Base-by-base conservation (phyloP, 2,797 vertebrate genomes). In the Centropyge bicolor region DNA sequence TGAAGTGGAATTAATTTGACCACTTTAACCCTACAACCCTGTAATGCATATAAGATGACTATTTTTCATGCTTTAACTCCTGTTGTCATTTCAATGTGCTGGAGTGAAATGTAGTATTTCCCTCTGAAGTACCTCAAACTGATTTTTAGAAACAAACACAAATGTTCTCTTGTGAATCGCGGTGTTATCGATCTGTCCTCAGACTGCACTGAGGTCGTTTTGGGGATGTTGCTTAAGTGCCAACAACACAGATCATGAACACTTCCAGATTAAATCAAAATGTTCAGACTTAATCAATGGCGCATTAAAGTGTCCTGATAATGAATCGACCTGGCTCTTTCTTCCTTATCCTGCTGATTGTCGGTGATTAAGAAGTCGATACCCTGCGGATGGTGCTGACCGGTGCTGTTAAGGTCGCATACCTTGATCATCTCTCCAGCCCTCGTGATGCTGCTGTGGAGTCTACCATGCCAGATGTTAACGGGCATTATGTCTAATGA, bases 251-350 rank as follows among this genome's bases (percentile, higher is more conserved):
- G 16, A 40, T 40, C 46, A 27, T 8, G 5, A 41, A 8, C 35
- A 1, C 54, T 69, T 82, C 12, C 38, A 76, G 86, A 91, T 86
- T 57, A 17, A 84, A 85, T 91, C 87, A 92, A 52, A 60, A 70
- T 11, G 55, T 46, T 66, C 8, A 6, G 65, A 82, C 10, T 19
- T 56, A 14, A 74, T 84, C 82, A 77, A 9, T 48, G 11, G 22
- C 36, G 41, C 66, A 70, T 86, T 76, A 75, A 41, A 36, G 20
- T 1, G 8, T 6, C 4, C n/a, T 43, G 84, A 84, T 85, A 73
- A 74, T 6, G 8, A 65, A 54, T 4, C 3, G 69, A 54, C 41
- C 14, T 8, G 2, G 16, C 16, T 70, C 22, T 56, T 24, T 52
- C 27, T 10, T 62, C 24, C 56, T 35, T 61, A 52, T 74, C 62